These are phyloP conservation scores for Columbina picui DNA, from an alignment of 2,113 vertebrate species.

Conservation along the genomic window DNA sequence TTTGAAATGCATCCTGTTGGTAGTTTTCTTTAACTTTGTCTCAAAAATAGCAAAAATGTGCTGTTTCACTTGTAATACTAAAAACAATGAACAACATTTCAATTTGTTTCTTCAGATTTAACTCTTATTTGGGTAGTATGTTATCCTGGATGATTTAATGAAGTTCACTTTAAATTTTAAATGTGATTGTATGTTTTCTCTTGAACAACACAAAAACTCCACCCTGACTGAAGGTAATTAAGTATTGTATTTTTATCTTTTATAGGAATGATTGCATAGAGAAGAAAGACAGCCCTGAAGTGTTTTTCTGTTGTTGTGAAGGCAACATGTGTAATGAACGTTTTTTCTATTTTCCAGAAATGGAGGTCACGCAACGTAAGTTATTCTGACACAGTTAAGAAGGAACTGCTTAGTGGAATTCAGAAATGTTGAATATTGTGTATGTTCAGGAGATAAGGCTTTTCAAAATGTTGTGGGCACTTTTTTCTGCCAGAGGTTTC, in stretches of 20 bases:
- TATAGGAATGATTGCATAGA: constrained; percentile 93
- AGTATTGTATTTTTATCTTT: not conserved
- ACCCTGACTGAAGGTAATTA: too few species aligned
- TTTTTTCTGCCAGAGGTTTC: not conserved
- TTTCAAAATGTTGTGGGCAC: not conserved
- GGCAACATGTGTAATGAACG: constrained; percentile 96
- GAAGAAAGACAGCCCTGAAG: constrained; percentile 93
- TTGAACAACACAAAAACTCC: not conserved
- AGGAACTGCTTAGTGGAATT: not conserved
- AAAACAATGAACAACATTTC: rapidly evolving
- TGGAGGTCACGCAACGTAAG: constrained; percentile 83
- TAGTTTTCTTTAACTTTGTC: not conserved
- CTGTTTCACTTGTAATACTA: not conserved
- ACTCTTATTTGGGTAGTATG: rapidly evolving
- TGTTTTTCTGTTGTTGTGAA: constrained; percentile 99
- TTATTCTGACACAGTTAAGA: not conserved
- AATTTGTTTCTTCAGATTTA: not conserved
- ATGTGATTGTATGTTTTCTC: rapidly evolving
- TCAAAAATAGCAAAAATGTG: not conserved
- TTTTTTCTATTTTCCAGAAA: constrained; percentile 91
- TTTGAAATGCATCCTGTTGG: not conserved
- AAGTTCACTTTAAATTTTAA: not conserved
- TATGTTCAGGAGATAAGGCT: not conserved
- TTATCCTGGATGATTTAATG: rapidly evolving
- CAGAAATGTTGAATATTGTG: rapidly evolving